Percentiles rank a stretch among this genome's conserved stretches.
Evolutionary conservation across 2,888 invertebrate species (phyloP).

Genomic region (Dryobotodes eremita): DNA sequence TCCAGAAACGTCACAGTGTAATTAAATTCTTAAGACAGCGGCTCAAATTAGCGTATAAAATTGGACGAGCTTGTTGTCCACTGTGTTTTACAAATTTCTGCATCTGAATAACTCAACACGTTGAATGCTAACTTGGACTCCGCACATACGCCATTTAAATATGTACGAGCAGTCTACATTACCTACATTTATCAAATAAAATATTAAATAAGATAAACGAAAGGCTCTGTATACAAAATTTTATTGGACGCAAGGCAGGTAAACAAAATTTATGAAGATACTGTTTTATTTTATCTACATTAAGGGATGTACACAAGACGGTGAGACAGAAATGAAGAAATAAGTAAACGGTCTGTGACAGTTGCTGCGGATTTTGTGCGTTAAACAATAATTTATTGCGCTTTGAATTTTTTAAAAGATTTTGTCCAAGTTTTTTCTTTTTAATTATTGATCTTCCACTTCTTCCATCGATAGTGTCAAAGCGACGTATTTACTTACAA

Average conservation of each 20-base stretch:
- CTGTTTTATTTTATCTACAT: constrained; percentile 53
- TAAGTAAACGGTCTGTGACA: constrained; percentile 25
- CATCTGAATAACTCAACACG: constrained; percentile 42
- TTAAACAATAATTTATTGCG: constrained; percentile 32
- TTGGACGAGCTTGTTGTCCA: neutral
- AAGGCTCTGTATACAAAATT: constrained; percentile 47
- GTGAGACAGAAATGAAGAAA: constrained; percentile 39
- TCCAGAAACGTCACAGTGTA: neutral
- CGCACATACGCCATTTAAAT: constrained; percentile 37
- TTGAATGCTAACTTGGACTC: constrained; percentile 42
- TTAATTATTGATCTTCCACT: no score
- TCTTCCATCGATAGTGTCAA: neutral
- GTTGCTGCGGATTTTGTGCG: constrained; percentile 20
- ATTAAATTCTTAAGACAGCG: constrained; percentile 14
- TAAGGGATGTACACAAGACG: constrained; percentile 17
- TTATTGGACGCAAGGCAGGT: constrained; percentile 52
- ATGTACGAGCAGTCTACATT: constrained; percentile 47
- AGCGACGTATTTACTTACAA: neutral
- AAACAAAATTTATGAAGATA: constrained; percentile 57
- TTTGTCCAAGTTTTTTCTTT: neutral
- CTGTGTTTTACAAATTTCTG: constrained; percentile 11
- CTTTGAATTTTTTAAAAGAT: neutral
- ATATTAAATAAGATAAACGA: constrained; percentile 60
- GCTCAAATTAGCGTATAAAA: constrained; percentile 32
- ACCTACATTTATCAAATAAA: constrained; percentile 62